A percentile compares a stretch with the other conserved stretches of the same genome.
Evolutionary conservation across 1,140 invertebrate species (phyloP).

Genomic region (Anthonomus grandis): DNA sequence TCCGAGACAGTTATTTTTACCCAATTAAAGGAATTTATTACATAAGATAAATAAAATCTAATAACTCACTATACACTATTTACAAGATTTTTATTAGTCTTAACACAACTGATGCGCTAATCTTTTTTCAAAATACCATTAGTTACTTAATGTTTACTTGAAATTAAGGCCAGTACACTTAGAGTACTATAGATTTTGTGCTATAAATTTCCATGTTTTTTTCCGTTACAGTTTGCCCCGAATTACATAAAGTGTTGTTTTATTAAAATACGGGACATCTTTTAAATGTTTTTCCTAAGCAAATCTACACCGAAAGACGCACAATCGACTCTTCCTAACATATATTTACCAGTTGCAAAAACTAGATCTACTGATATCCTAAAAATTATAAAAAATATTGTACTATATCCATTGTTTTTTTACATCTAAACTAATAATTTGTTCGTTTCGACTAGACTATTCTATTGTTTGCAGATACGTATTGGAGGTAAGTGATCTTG

Average conservation of each 20-base stretch:
- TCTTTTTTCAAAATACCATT: too few species aligned
- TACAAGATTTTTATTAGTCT: too few species aligned
- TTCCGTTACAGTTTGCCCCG: not conserved
- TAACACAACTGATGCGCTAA: too few species aligned
- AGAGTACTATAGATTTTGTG: too few species aligned
- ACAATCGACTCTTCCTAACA: slow-evolving; percentile 9
- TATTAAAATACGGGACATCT: not conserved
- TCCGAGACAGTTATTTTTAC: not conserved
- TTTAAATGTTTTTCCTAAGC: not conserved
- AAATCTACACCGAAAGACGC: not conserved
- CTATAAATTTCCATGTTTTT: not conserved
- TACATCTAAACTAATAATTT: slow-evolving; percentile 21
- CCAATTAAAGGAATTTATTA: not conserved
- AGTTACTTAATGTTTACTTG: not conserved
- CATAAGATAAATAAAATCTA: not conserved
- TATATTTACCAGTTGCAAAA: slow-evolving; percentile 13
- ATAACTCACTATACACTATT: not conserved
- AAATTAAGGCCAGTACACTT: not conserved
- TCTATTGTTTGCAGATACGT: too few species aligned
- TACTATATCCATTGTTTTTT: slow-evolving; percentile 15
- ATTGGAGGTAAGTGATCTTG: too few species aligned
- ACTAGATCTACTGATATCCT: slow-evolving; percentile 17
- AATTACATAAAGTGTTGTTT: not conserved
- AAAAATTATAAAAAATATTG: slow-evolving; percentile 26
- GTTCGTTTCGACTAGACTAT: too few species aligned